A percentile compares a stretch with the other conserved stretches of the same genome.
Conservation (phyloP, 2,113 vertebrate species). For the Saccopteryx bilineata region DNA sequence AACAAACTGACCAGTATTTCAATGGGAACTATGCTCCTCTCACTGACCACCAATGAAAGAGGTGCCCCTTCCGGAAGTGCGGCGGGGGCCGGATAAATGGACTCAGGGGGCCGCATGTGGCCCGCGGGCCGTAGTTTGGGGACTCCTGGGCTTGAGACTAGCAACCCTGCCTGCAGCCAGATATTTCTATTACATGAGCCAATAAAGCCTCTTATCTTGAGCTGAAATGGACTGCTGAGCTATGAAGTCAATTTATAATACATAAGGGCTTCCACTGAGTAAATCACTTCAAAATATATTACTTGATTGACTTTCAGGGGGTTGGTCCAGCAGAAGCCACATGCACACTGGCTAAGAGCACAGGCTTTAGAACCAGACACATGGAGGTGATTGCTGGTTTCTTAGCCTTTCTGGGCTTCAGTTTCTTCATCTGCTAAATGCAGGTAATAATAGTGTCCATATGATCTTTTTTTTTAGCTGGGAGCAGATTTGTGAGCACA, state of each 20-base stretch:
- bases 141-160: neutral
- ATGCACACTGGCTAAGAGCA: neutral
- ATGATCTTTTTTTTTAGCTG: neutral
- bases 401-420: neutral
- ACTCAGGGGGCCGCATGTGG: too few species aligned
- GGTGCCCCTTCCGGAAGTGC: too few species aligned
- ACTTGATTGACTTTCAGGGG: neutral
- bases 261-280: neutral
- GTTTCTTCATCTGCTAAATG: constrained; percentile 20
- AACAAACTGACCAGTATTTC: too few species aligned
- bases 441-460: neutral
- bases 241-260: neutral
- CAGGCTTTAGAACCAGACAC: neutral
- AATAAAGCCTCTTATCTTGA: constrained; percentile 29
- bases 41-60: too few species aligned
- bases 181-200: neutral
- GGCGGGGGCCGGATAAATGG: too few species aligned
- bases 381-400: neutral
- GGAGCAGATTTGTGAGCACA: neutral
- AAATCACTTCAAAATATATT: neutral
- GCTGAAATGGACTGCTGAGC: neutral
- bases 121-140: too few species aligned
- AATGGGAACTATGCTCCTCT: too few species aligned
- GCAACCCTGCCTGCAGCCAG: neutral
- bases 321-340: neutral